Evolutionary conservation across 2,888 invertebrate genomes (phyloP), one percentile per base, ranked within the genome.

Genomic region (Augiades crinisus): DNA sequence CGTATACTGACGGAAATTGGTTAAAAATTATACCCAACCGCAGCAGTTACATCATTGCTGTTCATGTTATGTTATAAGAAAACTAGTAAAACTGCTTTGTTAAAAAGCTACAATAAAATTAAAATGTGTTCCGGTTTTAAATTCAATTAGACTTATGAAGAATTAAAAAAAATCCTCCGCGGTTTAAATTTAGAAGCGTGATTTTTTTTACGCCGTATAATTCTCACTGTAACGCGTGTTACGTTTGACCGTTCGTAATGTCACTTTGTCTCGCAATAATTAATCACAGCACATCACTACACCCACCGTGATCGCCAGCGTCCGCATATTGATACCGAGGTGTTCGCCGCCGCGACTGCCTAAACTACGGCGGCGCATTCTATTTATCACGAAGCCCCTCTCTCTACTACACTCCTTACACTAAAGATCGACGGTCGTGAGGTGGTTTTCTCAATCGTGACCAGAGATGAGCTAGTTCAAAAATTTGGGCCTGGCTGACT

Each of bases 271-370:
- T 41, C n/a, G n/a, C n/a, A n/a, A n/a, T n/a, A n/a, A n/a, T 22
- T 58, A 53, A 56, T 51, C 63, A 63, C 68, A 66, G 52, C 67
- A 65, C 67, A 64, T 56, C 67, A 67, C 59, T 58, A 54, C 69
- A 85, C 85, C 80, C 81, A 85, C 85, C 85, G 79, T 81, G 36
- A 77, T 64, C 61, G 79, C 72, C 72, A 82, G 78, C 78, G 80
- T 76, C 75, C 84, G 81, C 85, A 85, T 85, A 68, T 75, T 76
- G 75, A 62, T 61, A 67, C 58, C 60, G 63, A 70, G 77, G 71
- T 73, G 68, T 63, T 69, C 75, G 70, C 70, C 60, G 72, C 74
- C 72, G 75, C 77, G 81, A 84, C 84, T 85, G 83, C 57, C 68
- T 56, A 38, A 51, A 50, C 37, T 53, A 51, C 58, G 63, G 31